Evolutionary conservation across 2,888 invertebrate species (phyloP).

Genomic region (Elysia crispata): DNA sequence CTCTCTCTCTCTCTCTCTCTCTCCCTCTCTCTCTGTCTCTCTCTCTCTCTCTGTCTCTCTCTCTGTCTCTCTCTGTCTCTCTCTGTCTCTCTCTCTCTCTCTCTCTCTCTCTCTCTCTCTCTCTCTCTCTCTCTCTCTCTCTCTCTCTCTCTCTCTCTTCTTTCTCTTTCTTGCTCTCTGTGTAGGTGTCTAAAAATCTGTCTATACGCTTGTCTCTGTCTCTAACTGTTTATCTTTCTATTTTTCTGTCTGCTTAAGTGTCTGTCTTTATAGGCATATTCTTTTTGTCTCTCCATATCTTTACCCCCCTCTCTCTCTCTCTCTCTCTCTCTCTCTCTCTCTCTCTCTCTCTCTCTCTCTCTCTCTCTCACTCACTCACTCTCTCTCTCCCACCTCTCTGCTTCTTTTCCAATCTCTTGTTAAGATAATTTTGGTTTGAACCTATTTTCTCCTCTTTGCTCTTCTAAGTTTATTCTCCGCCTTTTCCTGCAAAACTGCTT

Average conservation of each 20-base stretch:
- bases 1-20: not conserved
- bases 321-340: too few relatives aligned
- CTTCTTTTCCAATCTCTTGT: too few relatives aligned
- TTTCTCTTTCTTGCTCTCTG: not conserved
- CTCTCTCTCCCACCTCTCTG: too few relatives aligned
- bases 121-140: not conserved
- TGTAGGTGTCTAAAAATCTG: not conserved
- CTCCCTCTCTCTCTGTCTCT: conserved; percentile 11
- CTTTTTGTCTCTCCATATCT: not conserved
- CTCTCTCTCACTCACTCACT: too few relatives aligned
- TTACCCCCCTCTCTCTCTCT: not conserved
- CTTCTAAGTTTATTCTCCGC: not conserved
- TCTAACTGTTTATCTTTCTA: not conserved
- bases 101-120: conserved; percentile 14
- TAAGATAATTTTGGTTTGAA: too few relatives aligned
- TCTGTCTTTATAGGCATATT: too few relatives aligned
- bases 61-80: not conserved
- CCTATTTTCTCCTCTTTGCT: too few relatives aligned
- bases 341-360: too few relatives aligned
- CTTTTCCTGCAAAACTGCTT: not conserved
- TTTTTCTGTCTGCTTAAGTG: not conserved
- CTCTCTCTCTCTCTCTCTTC: not conserved
- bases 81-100: not conserved
- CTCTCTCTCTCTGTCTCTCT: conserved; percentile 13
- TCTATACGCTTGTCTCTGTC: not conserved